These are phyloP conservation scores for Dufourea novaeangliae DNA, from an alignment of 1,140 invertebrate genomes.

Conservation along the genomic window DNA sequence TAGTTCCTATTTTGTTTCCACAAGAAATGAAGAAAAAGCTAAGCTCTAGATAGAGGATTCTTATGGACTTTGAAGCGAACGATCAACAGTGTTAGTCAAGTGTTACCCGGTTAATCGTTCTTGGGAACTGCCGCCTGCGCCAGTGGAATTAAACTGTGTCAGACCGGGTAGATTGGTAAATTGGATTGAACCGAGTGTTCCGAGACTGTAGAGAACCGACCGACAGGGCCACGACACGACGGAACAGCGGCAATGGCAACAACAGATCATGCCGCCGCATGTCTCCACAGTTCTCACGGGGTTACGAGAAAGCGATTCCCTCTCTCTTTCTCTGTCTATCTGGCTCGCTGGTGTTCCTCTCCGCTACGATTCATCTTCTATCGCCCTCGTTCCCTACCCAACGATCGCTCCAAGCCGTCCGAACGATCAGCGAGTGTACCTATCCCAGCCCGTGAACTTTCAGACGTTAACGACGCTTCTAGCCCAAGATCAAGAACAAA, in stretches of 20 bases:
- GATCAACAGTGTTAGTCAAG: too few species aligned
- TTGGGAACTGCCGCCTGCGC: not conserved
- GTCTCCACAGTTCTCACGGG: conserved; percentile 74
- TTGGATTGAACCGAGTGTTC: conserved; percentile 17
- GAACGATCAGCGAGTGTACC: not conserved
- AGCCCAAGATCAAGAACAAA: conserved; percentile 23
- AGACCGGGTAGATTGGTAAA: conserved; percentile 22
- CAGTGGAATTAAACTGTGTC: conserved; percentile 16
- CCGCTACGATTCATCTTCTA: conserved; percentile 29
- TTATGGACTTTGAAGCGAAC: too few species aligned
- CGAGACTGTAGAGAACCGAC: conserved; percentile 15
- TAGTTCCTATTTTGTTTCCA: too few species aligned
- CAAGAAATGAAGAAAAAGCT: too few species aligned
- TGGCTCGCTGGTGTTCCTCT: conserved; percentile 11
- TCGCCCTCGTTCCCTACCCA: not conserved
- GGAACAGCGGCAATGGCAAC: conserved; percentile 47
- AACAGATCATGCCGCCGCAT: conserved; percentile 49
- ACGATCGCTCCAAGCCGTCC: not conserved
- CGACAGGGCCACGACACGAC: conserved; percentile 51
- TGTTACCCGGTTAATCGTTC: too few species aligned
- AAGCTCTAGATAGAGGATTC: too few species aligned
- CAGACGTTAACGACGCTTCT: conserved; percentile 18
- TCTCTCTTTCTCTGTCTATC: conserved; percentile 37
- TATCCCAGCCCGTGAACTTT: conserved; percentile 28
- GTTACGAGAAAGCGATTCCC: conserved; percentile 72